phyloP scores from a whole-genome alignment of 2,888 invertebrate species.

The Papilio demoleus region DNA sequence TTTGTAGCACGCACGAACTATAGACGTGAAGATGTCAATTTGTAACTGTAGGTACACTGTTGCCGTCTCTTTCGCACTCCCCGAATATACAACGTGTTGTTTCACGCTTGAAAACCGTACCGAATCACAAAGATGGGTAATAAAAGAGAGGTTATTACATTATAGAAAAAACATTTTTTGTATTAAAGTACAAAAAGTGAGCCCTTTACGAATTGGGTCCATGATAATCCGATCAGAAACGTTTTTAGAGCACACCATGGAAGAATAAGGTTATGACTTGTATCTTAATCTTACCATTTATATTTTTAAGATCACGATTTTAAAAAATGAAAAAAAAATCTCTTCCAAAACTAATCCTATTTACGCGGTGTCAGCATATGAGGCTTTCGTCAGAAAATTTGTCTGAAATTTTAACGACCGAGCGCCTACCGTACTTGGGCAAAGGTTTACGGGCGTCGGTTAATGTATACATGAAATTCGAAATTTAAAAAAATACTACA shows the following conservation, averaged over 20 bases:
- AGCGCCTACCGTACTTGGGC: too few species aligned
- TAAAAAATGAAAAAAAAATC: too few species aligned
- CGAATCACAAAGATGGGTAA: slow-evolving; percentile 4
- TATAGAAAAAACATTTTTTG: background rate
- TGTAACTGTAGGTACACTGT: slow-evolving; percentile 41
- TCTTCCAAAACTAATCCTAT: too few species aligned
- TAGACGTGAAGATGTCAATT: slow-evolving; percentile 48
- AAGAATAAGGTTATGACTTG: background rate
- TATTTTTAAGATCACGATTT: too few species aligned
- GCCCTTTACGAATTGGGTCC: background rate
- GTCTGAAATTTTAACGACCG: too few species aligned
- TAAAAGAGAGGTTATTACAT: slow-evolving; percentile 12
- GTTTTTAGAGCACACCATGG: background rate
- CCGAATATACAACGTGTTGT: slow-evolving; percentile 17
- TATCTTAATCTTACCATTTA: background rate
- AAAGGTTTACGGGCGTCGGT: too few species aligned
- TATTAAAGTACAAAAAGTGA: background rate
- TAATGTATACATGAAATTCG: too few species aligned
- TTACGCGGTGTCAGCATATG: too few species aligned
- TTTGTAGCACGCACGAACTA: slow-evolving; percentile 54
- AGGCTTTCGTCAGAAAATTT: too few species aligned
- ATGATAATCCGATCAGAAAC: background rate
- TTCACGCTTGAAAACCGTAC: slow-evolving; percentile 13
- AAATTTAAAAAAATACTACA: too few species aligned
- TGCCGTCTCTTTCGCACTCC: slow-evolving; percentile 22